Percentiles rank a stretch among this genome's conserved stretches.
Conservation (phyloP, 2,113 vertebrate species). For the Globicephala melas region DNA sequence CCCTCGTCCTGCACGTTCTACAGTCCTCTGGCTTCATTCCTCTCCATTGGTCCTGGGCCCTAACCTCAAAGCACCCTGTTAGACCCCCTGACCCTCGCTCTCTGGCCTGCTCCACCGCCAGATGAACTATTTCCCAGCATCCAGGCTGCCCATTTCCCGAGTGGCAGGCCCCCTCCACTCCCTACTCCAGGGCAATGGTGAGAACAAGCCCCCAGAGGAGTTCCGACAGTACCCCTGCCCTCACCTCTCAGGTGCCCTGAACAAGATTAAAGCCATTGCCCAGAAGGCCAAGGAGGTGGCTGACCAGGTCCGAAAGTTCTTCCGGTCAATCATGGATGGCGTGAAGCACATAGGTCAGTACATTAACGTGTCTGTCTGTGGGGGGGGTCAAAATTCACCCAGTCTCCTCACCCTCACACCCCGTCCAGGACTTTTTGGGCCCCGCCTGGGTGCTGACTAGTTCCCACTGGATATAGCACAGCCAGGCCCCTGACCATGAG, state of each 20-base stretch:
- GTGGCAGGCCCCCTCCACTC: not conserved
- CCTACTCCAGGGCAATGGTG: not conserved
- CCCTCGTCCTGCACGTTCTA: fast-evolving
- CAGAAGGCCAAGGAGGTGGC: conserved; percentile 82
- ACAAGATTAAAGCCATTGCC: conserved; percentile 85
- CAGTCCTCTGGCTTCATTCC: not conserved
- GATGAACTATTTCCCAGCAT: not conserved
- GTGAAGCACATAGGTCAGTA: conserved; percentile 88
- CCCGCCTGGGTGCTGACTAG: not conserved
- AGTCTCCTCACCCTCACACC: not conserved
- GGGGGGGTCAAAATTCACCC: not conserved
- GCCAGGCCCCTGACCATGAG: not conserved
- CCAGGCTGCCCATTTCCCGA: not conserved
- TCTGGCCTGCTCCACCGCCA: not conserved
- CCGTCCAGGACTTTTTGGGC: not conserved
- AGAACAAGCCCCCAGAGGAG: not conserved
- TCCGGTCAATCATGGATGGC: conserved; percentile 83
- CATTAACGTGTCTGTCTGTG: fast-evolving
- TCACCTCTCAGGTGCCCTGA: conserved; percentile 72
- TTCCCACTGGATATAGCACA: not conserved
- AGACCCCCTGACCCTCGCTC: no score
- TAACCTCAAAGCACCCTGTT: not conserved
- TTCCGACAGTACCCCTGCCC: no score
- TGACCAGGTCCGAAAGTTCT: conserved; percentile 82
- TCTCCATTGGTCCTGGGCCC: not conserved